Percentiles rank a stretch among this genome's conserved stretches.
These are phyloP conservation scores for Onychostoma macrolepis DNA, from an alignment of 2,113 vertebrate genomes.

Conservation along the genomic window DNA sequence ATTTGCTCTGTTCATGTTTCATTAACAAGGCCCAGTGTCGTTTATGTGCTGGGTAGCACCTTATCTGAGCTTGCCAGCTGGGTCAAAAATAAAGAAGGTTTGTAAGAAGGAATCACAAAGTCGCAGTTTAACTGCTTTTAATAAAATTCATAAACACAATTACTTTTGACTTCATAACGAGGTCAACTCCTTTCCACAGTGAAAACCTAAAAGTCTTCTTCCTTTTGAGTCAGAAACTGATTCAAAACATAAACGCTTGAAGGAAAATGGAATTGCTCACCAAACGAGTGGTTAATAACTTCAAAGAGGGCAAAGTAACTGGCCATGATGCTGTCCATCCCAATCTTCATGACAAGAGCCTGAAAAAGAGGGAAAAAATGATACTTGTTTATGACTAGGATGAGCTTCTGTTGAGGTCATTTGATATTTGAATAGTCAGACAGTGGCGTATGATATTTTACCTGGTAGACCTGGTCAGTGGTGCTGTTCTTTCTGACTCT, in stretches of 20 bases:
- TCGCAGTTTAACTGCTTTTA: not conserved
- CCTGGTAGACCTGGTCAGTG: constrained; percentile 98
- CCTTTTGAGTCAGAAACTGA: too few species aligned
- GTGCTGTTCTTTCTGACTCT: constrained; percentile 96
- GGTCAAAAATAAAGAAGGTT: not conserved
- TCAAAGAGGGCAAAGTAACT: constrained; percentile 98
- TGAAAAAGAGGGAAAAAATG: constrained; percentile 52
- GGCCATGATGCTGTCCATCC: constrained; percentile 94
- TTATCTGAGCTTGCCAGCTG: not conserved
- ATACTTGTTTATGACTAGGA: not conserved
- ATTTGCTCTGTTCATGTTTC: not conserved
- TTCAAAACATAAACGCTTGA: not conserved
- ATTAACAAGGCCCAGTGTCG: not conserved
- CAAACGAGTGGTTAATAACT: constrained; percentile 96
- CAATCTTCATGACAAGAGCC: constrained; percentile 90
- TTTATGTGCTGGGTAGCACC: not conserved
- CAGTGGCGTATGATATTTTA: constrained; percentile 58
- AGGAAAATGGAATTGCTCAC: constrained; percentile 73
- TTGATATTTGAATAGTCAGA: not conserved
- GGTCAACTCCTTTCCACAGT: not conserved
- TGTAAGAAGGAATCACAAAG: not conserved
- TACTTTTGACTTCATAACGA: constrained; percentile 21
- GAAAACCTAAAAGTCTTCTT: not conserved
- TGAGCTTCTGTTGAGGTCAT: not conserved
- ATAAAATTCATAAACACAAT: not conserved